These are phyloP conservation scores for Candidula unifasciata DNA, from an alignment of 2,888 invertebrate genomes.

Conservation along the genomic window DNA sequence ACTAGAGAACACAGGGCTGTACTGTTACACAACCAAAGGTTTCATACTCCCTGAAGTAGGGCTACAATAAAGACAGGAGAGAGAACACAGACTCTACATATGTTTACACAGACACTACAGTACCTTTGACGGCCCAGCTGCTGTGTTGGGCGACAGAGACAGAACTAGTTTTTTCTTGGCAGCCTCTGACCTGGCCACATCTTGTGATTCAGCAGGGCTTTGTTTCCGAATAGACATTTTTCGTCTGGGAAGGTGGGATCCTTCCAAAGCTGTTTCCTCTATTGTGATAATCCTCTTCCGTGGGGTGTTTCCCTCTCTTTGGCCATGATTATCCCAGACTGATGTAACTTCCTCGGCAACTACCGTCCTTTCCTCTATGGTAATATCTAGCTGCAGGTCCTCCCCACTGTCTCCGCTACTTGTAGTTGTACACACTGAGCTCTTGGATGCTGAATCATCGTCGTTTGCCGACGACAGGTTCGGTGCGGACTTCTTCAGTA, in stretches of 20 bases:
- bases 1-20: too few species aligned
- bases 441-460: not conserved
- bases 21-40: too few species aligned
- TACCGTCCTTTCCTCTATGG: not conserved
- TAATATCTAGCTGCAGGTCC: not conserved
- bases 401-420: not conserved
- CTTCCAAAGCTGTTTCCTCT: not conserved
- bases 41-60: too few species aligned
- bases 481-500: not conserved
- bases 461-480: not conserved
- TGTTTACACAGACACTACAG: not conserved
- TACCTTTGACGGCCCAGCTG: not conserved
- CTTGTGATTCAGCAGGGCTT: not conserved
- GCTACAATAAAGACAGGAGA: too few species aligned
- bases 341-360: conserved; percentile 60
- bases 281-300: conserved; percentile 26
- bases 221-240: conserved; percentile 24
- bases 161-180: conserved; percentile 37
- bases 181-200: not conserved
- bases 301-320: conserved; percentile 40
- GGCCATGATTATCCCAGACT: conserved; percentile 66
- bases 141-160: not conserved
- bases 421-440: not conserved
- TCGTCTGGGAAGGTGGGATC: conserved; percentile 26
- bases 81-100: too few species aligned